Evolutionary conservation across 2,888 invertebrate genomes (phyloP).

Genomic region (Trichacis sp.): DNA sequence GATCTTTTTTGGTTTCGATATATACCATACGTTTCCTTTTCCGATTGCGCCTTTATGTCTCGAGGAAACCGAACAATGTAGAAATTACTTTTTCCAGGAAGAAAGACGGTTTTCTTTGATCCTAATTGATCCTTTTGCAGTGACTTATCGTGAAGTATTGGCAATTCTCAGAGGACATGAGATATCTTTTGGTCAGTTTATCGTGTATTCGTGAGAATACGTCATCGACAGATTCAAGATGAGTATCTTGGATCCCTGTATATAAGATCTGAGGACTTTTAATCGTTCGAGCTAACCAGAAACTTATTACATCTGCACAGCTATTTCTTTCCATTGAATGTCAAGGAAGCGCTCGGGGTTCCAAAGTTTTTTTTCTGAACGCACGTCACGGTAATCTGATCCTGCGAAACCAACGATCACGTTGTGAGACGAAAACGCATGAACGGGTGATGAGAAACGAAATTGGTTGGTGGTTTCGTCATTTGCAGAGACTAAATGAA

Average conservation of each 20-base stretch:
- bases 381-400: constrained; percentile 37
- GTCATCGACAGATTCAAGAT: constrained; percentile 31
- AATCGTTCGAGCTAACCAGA: constrained; percentile 42
- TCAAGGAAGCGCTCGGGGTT: constrained; percentile 21
- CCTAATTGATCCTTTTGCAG: constrained; percentile 14
- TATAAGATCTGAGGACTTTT: constrained; percentile 18
- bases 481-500: background rate
- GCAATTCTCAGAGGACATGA: constrained; percentile 10
- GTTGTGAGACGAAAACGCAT: constrained; percentile 22
- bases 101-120: constrained; percentile 8
- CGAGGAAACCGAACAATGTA: too few relatives aligned
- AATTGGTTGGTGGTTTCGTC: constrained; percentile 19
- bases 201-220: constrained; percentile 16
- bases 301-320: constrained; percentile 41
- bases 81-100: too few relatives aligned
- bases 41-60: too few relatives aligned
- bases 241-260: constrained; percentile 19
- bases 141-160: constrained; percentile 14
- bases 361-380: constrained; percentile 22
- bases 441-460: constrained; percentile 18
- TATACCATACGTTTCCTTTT: too few relatives aligned
- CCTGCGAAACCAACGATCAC: constrained; percentile 30
- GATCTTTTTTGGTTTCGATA: too few relatives aligned
- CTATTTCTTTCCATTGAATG: constrained; percentile 29
- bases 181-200: background rate